Conservation (phyloP, 2,888 invertebrate genomes). For the Capitulum mitella region DNA sequence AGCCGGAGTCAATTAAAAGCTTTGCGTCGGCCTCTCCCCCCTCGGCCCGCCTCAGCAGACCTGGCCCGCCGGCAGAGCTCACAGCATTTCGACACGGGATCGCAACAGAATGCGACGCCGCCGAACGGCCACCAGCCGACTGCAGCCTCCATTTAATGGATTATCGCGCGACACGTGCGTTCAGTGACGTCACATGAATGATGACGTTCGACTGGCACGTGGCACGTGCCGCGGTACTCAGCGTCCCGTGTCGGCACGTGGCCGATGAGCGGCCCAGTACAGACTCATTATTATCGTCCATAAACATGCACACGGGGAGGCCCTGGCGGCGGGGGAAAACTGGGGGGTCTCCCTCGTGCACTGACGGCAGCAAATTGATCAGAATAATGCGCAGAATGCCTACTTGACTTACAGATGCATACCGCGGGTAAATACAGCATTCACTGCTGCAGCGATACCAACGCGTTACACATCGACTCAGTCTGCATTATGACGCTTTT, state of each 20-base stretch:
- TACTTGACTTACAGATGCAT: not conserved
- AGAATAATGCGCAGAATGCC: not conserved
- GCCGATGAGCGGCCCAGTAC: not conserved
- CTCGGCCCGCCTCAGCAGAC: too few species aligned
- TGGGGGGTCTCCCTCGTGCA: not conserved
- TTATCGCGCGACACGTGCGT: not conserved
- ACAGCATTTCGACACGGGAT: too few species aligned
- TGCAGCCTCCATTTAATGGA: not conserved
- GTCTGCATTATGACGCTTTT: too few species aligned
- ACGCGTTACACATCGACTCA: too few species aligned
- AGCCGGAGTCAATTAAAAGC: too few species aligned
- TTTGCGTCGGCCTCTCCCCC: too few species aligned
- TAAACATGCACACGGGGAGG: not conserved
- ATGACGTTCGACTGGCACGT: slow-evolving; percentile 8
- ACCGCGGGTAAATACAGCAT: too few species aligned
- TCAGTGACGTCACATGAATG: not conserved
- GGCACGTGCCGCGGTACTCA: not conserved
- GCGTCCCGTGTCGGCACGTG: slow-evolving; percentile 6
- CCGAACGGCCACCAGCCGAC: too few species aligned
- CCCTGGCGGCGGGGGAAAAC: not conserved
- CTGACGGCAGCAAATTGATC: slow-evolving; percentile 6
- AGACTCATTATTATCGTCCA: slow-evolving; percentile 1
- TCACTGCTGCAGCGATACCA: too few species aligned
- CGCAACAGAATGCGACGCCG: too few species aligned
- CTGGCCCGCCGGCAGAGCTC: too few species aligned